Percentiles rank a stretch among this genome's conserved stretches.
phyloP scores from a whole-genome alignment of 1,140 invertebrate genomes.

The Sipha flava region DNA sequence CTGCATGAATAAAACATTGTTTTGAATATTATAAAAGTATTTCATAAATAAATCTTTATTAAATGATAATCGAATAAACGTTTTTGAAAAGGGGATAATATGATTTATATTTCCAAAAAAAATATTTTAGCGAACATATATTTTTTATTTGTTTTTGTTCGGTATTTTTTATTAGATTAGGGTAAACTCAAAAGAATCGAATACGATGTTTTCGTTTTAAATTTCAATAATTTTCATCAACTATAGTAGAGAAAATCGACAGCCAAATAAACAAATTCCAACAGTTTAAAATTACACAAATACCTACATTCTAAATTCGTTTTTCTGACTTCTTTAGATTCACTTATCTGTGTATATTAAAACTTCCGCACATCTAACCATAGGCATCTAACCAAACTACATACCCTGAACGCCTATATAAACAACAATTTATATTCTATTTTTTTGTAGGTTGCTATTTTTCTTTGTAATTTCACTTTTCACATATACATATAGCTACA shows the following conservation, averaged over 20 bases:
- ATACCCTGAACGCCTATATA: no score
- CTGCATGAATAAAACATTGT: not conserved
- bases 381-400: no score
- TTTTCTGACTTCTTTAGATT: not conserved
- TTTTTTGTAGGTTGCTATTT: no score
- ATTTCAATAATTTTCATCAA: not conserved
- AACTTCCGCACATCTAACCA: not conserved
- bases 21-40: not conserved
- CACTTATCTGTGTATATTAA: not conserved
- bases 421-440: no score
- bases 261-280: not conserved
- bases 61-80: not conserved
- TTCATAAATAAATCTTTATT: not conserved
- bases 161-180: not conserved
- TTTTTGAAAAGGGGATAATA: not conserved
- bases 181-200: not conserved
- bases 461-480: no score
- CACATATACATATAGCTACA: no score
- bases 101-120: not conserved
- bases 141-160: not conserved
- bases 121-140: not conserved
- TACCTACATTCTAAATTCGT: not conserved
- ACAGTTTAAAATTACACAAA: not conserved
- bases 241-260: not conserved
- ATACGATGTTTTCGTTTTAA: not conserved